Conservation (phyloP, 2,888 invertebrate genomes). For the Ceraclea dissimilis region DNA sequence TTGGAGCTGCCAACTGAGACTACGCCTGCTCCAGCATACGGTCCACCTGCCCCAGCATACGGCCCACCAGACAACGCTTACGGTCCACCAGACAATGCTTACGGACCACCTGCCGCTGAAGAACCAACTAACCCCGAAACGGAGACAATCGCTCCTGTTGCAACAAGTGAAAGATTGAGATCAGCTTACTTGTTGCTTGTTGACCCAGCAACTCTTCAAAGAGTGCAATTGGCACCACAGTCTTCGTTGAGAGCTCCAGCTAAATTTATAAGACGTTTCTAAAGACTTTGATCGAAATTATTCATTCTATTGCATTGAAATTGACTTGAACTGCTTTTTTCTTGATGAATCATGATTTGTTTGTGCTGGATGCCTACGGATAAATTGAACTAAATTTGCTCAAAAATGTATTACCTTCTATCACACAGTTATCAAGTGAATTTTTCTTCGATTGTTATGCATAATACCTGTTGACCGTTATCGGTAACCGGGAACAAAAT, state of each 20-base stretch:
- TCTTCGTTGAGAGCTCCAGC: constrained; percentile 6
- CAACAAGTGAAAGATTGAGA: constrained; percentile 6
- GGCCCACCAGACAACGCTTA: constrained; percentile 29
- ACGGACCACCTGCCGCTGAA: constrained; percentile 11
- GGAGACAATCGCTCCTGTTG: constrained; percentile 7
- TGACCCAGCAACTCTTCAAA: constrained; percentile 5
- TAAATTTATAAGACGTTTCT: constrained; percentile 7
- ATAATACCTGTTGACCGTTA: too few species aligned
- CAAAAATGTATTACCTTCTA: too few species aligned
- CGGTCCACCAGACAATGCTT: constrained; percentile 27
- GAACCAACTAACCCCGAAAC: constrained; percentile 5
- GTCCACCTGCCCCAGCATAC: constrained; percentile 25
- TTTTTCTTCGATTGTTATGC: too few species aligned
- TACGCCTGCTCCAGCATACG: constrained; percentile 23
- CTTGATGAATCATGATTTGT: too few species aligned
- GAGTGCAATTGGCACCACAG: constrained; percentile 8
- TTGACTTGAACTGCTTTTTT: too few species aligned
- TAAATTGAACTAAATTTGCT: too few species aligned
- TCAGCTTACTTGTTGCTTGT: constrained; percentile 11
- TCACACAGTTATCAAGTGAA: too few species aligned
- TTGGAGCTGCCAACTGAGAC: constrained; percentile 38
- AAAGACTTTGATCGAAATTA: neutral
- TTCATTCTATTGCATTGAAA: too few species aligned
- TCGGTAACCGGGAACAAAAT: too few species aligned
- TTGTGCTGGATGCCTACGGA: too few species aligned